phyloP scores from a whole-genome alignment of 2,888 invertebrate genomes.

The Phyllotreta cruciferae region DNA sequence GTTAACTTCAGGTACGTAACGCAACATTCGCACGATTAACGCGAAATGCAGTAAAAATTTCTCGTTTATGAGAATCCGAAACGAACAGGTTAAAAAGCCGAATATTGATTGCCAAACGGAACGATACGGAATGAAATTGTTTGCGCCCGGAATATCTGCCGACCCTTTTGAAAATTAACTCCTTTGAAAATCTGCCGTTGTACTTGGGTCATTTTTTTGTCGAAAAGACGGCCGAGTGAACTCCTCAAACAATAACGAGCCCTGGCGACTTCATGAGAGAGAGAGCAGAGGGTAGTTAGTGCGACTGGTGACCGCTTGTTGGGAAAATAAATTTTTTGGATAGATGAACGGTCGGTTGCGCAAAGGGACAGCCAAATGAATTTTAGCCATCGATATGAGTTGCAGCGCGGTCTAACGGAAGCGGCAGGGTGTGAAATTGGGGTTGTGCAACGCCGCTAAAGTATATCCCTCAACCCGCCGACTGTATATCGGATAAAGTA shows the following conservation, averaged over 20 bases:
- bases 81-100: too few species aligned
- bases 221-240: not conserved
- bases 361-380: conserved; percentile 54
- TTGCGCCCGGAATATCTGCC: too few species aligned
- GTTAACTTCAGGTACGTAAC: too few species aligned
- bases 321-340: conserved; percentile 37
- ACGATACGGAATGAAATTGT: too few species aligned
- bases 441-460: conserved; percentile 56
- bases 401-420: conserved; percentile 53
- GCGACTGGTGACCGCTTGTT: conserved; percentile 29
- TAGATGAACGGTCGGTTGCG: conserved; percentile 41
- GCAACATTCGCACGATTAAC: too few species aligned
- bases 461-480: conserved; percentile 46
- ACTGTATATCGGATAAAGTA: conserved; percentile 50
- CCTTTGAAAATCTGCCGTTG: not conserved
- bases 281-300: conserved; percentile 18
- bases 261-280: not conserved
- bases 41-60: too few species aligned
- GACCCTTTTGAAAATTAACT: conserved; percentile 8
- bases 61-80: too few species aligned
- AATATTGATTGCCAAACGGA: too few species aligned
- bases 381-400: conserved; percentile 58
- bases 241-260: conserved; percentile 16
- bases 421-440: conserved; percentile 58
- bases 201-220: conserved; percentile 3